phyloP scores from a whole-genome alignment of 2,113 vertebrate species.

The Seriola aureovittata region DNA sequence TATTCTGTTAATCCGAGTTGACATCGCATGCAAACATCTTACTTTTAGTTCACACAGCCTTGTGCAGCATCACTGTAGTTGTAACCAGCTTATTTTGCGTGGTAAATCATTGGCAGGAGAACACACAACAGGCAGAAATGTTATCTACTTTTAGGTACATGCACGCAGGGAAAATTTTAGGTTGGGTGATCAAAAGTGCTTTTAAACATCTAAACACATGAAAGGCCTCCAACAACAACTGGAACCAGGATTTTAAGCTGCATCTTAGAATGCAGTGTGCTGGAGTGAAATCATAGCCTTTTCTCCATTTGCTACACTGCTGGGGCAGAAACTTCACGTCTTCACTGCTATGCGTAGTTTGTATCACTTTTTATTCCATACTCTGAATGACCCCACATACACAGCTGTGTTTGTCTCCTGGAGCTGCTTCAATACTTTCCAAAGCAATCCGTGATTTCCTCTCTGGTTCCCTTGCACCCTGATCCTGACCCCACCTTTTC shows the following conservation, averaged over 20 bases:
- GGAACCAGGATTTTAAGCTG: conserved; percentile 2
- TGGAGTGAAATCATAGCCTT: conserved; percentile 19
- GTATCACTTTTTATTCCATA: conserved; percentile 39
- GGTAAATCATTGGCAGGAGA: conserved; percentile 36
- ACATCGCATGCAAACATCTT: conserved; percentile 7
- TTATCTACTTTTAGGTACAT: conserved; percentile 26
- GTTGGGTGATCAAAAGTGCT: conserved; percentile 32
- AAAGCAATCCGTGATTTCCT: conserved; percentile 37
- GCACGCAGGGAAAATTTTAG: conserved; percentile 9
- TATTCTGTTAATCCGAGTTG: background rate
- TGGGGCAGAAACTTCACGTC: conserved; percentile 2
- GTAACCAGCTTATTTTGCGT: conserved; percentile 34
- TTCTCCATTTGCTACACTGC: conserved; percentile 22
- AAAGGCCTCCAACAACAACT: conserved; percentile 24
- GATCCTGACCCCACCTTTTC: conserved; percentile 60
- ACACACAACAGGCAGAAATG: conserved; percentile 15
- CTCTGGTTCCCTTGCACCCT: conserved; percentile 31
- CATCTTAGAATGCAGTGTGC: conserved; percentile 1
- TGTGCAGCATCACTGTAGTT: conserved; percentile 17
- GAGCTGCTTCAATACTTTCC: conserved; percentile 23
- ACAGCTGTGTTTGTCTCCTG: conserved; percentile 16
- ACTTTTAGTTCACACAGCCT: conserved; percentile 15
- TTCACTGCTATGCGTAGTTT: conserved; percentile 22
- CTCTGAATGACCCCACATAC: conserved; percentile 23
- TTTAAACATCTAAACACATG: conserved; percentile 46